These are phyloP conservation scores for Crocallis elinguaria DNA, from an alignment of 2,888 invertebrate species.

Conservation along the genomic window DNA sequence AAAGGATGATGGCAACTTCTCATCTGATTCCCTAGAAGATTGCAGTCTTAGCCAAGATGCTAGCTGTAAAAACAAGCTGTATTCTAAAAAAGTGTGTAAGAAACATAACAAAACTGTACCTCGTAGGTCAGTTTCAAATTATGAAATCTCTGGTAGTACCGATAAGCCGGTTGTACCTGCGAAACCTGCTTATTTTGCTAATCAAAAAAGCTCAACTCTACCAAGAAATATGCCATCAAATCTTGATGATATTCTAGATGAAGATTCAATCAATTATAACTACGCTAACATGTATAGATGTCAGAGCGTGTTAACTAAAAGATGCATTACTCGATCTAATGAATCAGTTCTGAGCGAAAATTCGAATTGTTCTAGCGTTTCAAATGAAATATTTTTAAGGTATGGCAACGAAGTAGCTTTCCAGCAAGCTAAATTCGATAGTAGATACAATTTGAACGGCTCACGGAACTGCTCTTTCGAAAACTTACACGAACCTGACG, in stretches of 20 bases:
- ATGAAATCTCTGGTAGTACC: slow-evolving; percentile 86
- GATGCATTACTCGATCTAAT: slow-evolving; percentile 86
- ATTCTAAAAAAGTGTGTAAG: slow-evolving; percentile 81
- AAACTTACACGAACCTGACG: slow-evolving; percentile 66
- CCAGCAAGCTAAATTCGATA: slow-evolving; percentile 77
- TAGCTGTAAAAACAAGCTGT: slow-evolving; percentile 79
- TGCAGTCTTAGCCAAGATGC: slow-evolving; percentile 85
- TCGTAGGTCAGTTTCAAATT: slow-evolving; percentile 90
- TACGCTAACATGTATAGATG: slow-evolving; percentile 70
- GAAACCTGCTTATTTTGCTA: slow-evolving; percentile 64
- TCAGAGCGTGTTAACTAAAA: slow-evolving; percentile 78
- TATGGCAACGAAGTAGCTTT: slow-evolving; percentile 80
- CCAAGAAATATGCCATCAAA: slow-evolving; percentile 82
- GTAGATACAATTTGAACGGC: slow-evolving; percentile 77
- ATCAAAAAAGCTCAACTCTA: slow-evolving; percentile 77
- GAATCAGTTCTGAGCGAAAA: slow-evolving; percentile 80
- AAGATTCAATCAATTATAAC: slow-evolving; percentile 72
- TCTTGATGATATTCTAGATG: slow-evolving; percentile 81
- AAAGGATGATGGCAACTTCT: slow-evolving; percentile 89
- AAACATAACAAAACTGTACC: slow-evolving; percentile 83
- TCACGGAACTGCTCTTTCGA: slow-evolving; percentile 79
- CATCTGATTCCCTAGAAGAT: slow-evolving; percentile 92
- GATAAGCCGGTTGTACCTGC: slow-evolving; percentile 72
- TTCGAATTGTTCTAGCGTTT: slow-evolving; percentile 79
- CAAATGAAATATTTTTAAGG: slow-evolving; percentile 80